phyloP scores from a whole-genome alignment of 92 coral and sea anemone species.

The Galaxea fascicularis region DNA sequence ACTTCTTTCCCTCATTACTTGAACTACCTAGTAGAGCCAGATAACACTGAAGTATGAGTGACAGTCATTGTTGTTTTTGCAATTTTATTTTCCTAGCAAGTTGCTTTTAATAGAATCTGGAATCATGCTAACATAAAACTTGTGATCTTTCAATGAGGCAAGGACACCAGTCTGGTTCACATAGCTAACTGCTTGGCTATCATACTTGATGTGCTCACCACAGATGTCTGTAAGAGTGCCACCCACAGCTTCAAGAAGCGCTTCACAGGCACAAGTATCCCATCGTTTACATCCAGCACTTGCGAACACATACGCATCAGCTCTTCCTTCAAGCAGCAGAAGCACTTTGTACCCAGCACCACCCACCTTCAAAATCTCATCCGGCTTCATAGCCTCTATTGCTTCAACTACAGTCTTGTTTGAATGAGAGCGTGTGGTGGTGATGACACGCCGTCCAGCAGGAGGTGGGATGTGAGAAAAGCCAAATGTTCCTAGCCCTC shows the following conservation, averaged over 20 bases:
- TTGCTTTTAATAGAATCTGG: conserved; percentile 85
- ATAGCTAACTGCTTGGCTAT: conserved; percentile 73
- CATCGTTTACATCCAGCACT: conserved; percentile 93
- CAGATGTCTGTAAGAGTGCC: conserved; percentile 89
- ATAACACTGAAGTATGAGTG: neutral
- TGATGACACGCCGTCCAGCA: conserved; percentile 80
- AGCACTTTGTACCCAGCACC: conserved; percentile 95
- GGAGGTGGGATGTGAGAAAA: conserved; percentile 67
- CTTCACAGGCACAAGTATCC: conserved; percentile 99
- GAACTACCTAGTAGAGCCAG: neutral
- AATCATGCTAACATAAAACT: conserved; percentile 69
- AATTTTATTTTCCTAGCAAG: conserved; percentile 23
- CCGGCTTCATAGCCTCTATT: conserved; percentile 96
- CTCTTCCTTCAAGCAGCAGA: conserved; percentile 83
- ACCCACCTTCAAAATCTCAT: conserved; percentile 80
- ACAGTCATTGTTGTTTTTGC: neutral
- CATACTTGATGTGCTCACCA: conserved; percentile 83
- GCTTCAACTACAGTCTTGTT: conserved; percentile 80
- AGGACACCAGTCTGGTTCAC: conserved; percentile 86
- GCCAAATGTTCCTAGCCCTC: conserved; percentile 91
- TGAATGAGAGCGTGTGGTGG: conserved; percentile 92
- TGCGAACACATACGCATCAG: conserved; percentile 96
- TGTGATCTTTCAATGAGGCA: conserved; percentile 84
- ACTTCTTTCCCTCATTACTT: neutral
- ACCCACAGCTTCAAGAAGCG: conserved; percentile 86